Percentiles rank a stretch among this genome's conserved stretches.
These are phyloP conservation scores for Eutolmus rufibarbis DNA, from an alignment of 2,888 invertebrate genomes.

Conservation along the genomic window DNA sequence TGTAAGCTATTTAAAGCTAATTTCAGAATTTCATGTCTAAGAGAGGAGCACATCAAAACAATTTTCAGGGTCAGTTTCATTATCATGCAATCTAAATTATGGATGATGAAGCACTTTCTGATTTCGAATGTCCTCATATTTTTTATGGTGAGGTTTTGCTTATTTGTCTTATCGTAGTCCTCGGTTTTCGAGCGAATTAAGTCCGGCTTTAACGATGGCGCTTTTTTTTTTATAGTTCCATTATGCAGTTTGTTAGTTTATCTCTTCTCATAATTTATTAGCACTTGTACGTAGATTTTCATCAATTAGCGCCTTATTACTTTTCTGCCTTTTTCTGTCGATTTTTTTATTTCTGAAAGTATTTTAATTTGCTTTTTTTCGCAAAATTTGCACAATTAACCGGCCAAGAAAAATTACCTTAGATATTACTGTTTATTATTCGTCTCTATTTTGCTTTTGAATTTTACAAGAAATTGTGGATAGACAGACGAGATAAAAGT, in stretches of 20 bases:
- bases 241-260: background rate
- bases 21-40: constrained; percentile 27
- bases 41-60: background rate
- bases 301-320: background rate
- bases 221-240: background rate
- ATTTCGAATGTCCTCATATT: background rate
- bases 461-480: too few species aligned
- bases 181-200: background rate
- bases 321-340: background rate
- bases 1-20: background rate
- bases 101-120: background rate
- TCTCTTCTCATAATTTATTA: background rate
- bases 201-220: background rate
- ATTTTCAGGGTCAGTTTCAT: background rate
- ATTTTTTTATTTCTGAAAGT: background rate
- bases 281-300: background rate
- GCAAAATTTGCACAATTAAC: too few species aligned
- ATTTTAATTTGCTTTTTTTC: background rate
- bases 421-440: background rate
- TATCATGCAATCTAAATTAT: constrained; percentile 10
- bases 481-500: too few species aligned
- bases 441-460: too few species aligned
- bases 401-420: background rate
- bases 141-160: background rate
- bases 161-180: background rate